A percentile compares a stretch with the other conserved stretches of the same genome.
These are phyloP conservation scores for Zaprionus gabonicus DNA, from an alignment of 1,140 invertebrate species.

Conservation along the genomic window DNA sequence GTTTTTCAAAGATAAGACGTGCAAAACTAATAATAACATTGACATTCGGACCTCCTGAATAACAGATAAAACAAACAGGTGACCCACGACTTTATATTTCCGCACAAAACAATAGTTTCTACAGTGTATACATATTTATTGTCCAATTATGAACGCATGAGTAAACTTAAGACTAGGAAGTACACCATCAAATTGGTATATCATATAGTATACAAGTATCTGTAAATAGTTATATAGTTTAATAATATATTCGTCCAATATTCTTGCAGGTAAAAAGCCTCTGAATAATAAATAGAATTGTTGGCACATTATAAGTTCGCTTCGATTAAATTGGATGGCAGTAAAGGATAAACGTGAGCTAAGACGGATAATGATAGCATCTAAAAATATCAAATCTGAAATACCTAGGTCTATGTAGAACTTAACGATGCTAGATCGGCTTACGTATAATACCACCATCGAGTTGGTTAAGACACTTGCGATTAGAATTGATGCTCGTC, in stretches of 20 bases:
- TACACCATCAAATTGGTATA: conserved; percentile 33
- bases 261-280: conserved; percentile 40
- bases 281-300: conserved; percentile 20
- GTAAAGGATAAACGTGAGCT: conserved; percentile 46
- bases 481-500: conserved; percentile 64
- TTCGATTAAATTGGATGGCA: conserved; percentile 51
- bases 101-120: not conserved
- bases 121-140: conserved; percentile 59
- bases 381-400: conserved; percentile 30
- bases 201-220: conserved; percentile 24
- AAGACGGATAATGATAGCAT: conserved; percentile 47
- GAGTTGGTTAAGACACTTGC: conserved; percentile 57
- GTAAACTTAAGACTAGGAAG: conserved; percentile 41
- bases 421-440: conserved; percentile 42
- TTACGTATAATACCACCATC: conserved; percentile 50
- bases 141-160: conserved; percentile 61
- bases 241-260: conserved; percentile 7
- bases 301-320: conserved; percentile 55
- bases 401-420: conserved; percentile 47
- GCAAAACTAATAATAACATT: no score
- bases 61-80: no score
- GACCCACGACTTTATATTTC: no score
- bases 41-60: no score
- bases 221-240: conserved; percentile 2
- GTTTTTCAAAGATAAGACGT: no score